These are phyloP conservation scores for Cantharis flavilabris DNA, from an alignment of 2,888 invertebrate genomes.

Conservation along the genomic window DNA sequence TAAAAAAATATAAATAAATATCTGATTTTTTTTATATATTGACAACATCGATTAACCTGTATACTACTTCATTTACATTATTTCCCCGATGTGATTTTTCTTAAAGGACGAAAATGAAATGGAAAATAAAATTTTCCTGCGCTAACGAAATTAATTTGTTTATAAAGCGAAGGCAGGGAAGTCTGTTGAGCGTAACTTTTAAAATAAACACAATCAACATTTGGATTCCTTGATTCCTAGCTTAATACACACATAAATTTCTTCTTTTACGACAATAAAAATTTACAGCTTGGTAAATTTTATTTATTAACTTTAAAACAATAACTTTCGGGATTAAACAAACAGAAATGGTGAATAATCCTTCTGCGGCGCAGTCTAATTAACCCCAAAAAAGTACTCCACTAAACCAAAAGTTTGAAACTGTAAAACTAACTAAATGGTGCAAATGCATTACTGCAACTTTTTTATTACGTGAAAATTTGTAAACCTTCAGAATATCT, in stretches of 20 bases:
- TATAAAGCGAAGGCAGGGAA: slow-evolving; percentile 14
- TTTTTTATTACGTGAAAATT: neutral
- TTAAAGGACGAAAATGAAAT: neutral
- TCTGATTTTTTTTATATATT: too few relatives aligned
- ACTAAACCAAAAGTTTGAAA: neutral
- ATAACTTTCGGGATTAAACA: neutral
- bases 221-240: slow-evolving; percentile 3
- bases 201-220: slow-evolving; percentile 29
- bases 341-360: neutral
- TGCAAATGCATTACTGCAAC: neutral
- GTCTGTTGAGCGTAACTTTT: slow-evolving; percentile 11
- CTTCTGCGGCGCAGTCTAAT: neutral
- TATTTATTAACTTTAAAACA: neutral
- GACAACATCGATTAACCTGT: too few relatives aligned
- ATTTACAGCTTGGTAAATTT: slow-evolving; percentile 15
- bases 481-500: neutral
- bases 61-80: neutral
- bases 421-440: neutral
- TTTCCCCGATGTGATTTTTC: neutral
- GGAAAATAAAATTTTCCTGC: neutral
- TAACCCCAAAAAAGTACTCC: neutral
- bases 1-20: too few relatives aligned
- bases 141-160: slow-evolving; percentile 20
- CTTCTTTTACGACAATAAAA: slow-evolving; percentile 19
- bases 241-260: slow-evolving; percentile 19